Evolutionary conservation across 2,797 vertebrate genomes (phyloP), one percentile per base, ranked within the genome.

Genomic region (Cynodonichthys magdalenae): DNA sequence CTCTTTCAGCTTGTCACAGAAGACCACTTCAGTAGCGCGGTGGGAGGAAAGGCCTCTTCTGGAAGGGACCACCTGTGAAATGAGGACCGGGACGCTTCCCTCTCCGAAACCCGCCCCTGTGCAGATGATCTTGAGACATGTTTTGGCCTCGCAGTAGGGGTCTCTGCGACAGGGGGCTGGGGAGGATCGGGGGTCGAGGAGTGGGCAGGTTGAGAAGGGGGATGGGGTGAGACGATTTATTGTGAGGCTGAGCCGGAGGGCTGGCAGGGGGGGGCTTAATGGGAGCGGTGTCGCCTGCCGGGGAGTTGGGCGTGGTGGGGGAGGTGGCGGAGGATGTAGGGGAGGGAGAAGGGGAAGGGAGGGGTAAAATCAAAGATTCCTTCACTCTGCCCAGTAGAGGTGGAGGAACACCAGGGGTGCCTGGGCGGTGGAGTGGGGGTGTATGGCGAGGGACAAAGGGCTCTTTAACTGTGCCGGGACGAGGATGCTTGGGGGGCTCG

Each of bases 31-130:
- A 98, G 93, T 98, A 98, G 91, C 96, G 95, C 44, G 95, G 97
- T 66, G 96, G 96, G 19, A 95, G 92, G 86, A 96, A 98, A 31
- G 97, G 97, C 89, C 97, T 96, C 90, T 98, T 98, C 15, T 96
- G 95, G 87, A 97, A 95, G 3, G 94, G 94, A 45, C 92, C 81
- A 65, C 89, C 92, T 72, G 87, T 59, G 3, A 95, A 97, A 1
- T 93, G 92, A 55, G 94, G 93, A 62, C 93, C 92, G 1, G 94
- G 87, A 19, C 96, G 91, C 82, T 98, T 98, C 68, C 94, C 84
- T 66, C 92, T 95, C 1, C 92, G 87, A 47, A 95, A 91, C 18
- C 89, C 85, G 12, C 85, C 81, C 1, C 47, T 87, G 63, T 66
- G 70, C 53, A 85, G 86, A 60, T 95, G 86, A 62, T 96, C 95